Evolutionary conservation across 2,888 invertebrate genomes (phyloP).

Genomic region (Odontomyia ornata): DNA sequence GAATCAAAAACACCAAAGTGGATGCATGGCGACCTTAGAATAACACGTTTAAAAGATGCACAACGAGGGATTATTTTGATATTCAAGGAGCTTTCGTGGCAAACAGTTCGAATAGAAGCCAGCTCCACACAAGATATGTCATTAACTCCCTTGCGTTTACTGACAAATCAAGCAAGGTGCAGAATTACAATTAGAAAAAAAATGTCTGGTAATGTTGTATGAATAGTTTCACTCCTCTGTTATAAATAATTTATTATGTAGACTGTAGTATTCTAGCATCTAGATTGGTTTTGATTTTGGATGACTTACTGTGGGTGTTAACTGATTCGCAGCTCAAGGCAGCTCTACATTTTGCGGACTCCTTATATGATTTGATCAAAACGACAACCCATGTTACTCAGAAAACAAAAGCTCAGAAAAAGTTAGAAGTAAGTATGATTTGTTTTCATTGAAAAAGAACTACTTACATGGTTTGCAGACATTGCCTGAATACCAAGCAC

Average conservation of each 20-base stretch:
- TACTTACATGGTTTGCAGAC: slow-evolving; percentile 58
- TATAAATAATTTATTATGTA: slow-evolving; percentile 59
- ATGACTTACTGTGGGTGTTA: slow-evolving; percentile 96
- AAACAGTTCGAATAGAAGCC: slow-evolving; percentile 94
- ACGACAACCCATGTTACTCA: slow-evolving; percentile 81
- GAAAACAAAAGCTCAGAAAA: slow-evolving; percentile 84
- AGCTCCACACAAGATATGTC: slow-evolving; percentile 79
- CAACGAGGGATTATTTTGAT: slow-evolving; percentile 89
- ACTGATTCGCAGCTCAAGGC: slow-evolving; percentile 96
- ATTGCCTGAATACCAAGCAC: slow-evolving; percentile 78
- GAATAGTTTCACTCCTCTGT: background rate
- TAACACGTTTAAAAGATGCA: slow-evolving; percentile 91
- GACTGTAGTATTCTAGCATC: slow-evolving; percentile 95
- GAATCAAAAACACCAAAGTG: slow-evolving; percentile 95
- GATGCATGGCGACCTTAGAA: slow-evolving; percentile 81
- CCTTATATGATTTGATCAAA: slow-evolving; percentile 82
- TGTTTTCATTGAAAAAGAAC: slow-evolving; percentile 25
- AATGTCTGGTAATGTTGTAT: slow-evolving; percentile 72
- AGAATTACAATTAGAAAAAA: slow-evolving; percentile 96
- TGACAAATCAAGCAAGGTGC: slow-evolving; percentile 94
- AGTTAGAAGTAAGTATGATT: slow-evolving; percentile 73
- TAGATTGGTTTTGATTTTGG: slow-evolving; percentile 88
- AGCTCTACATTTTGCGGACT: slow-evolving; percentile 88
- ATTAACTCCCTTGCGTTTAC: slow-evolving; percentile 87
- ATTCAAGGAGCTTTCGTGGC: slow-evolving; percentile 98